Conservation (phyloP, 2,888 invertebrate genomes). For the Kryphioiulus occultus region DNA sequence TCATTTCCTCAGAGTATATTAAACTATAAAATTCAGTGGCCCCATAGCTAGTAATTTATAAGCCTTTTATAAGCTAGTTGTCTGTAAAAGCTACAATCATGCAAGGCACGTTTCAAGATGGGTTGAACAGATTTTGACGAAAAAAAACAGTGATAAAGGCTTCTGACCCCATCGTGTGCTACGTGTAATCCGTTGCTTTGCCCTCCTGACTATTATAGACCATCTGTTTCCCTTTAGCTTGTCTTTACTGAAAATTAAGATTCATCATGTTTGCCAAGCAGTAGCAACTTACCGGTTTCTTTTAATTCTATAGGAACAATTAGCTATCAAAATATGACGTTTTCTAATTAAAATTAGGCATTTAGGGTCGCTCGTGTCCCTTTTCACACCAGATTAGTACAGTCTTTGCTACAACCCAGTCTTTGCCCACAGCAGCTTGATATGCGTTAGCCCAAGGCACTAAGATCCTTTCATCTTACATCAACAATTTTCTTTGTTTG, state of each 20-base stretch:
- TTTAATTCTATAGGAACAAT: neutral
- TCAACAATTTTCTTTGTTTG: neutral
- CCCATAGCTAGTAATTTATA: neutral
- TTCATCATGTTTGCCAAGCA: neutral
- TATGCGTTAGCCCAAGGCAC: too few relatives aligned
- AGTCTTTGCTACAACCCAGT: too few relatives aligned
- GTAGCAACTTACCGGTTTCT: neutral
- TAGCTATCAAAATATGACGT: neutral
- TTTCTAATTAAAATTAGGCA: neutral
- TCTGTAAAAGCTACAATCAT: neutral
- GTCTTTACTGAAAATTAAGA: neutral
- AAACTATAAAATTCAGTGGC: slow-evolving; percentile 19
- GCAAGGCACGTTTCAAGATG: slow-evolving; percentile 2
- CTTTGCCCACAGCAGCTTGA: too few relatives aligned
- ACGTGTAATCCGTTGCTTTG: neutral
- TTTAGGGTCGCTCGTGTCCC: neutral
- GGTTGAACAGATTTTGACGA: neutral
- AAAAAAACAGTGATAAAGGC: neutral
- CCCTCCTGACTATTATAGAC: neutral
- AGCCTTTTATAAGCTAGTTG: neutral
- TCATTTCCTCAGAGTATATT: neutral
- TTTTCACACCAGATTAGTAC: neutral
- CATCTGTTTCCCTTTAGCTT: neutral
- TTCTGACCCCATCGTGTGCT: slow-evolving; percentile 24
- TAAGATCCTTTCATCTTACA: neutral